These are phyloP conservation scores for Syrista parreyssii DNA, from an alignment of 2,888 invertebrate genomes.

Conservation along the genomic window DNA sequence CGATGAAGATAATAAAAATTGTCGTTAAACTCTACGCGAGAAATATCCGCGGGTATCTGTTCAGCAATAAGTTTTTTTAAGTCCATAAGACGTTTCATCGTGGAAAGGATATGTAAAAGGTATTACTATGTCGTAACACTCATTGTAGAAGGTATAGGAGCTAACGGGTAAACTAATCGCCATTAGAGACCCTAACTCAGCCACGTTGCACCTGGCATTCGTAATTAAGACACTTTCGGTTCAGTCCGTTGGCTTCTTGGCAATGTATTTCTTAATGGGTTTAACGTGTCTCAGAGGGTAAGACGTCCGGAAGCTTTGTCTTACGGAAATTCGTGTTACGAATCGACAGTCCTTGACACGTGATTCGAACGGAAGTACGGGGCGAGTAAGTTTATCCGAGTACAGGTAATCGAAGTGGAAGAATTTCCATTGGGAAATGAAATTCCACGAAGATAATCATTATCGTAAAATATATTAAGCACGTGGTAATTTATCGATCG, in stretches of 20 bases:
- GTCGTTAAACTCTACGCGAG: neutral
- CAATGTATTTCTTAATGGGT: neutral
- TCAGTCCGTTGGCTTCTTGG: neutral
- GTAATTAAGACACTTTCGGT: neutral
- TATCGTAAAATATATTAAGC: neutral
- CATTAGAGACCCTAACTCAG: neutral
- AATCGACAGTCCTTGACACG: neutral
- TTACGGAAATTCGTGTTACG: neutral
- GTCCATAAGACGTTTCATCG: neutral
- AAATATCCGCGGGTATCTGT: neutral
- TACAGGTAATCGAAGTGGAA: neutral
- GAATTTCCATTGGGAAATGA: neutral
- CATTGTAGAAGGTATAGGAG: neutral
- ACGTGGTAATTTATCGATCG: neutral
- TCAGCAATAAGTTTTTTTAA: neutral
- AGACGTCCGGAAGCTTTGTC: neutral
- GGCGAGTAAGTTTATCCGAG: neutral
- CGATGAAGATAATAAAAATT: neutral
- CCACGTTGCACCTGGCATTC: neutral
- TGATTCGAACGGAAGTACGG: neutral
- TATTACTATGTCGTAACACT: neutral
- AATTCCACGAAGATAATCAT: neutral
- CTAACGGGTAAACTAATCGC: neutral
- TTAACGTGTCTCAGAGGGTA: neutral
- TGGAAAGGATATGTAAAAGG: neutral